phyloP scores from a whole-genome alignment of 2,797 vertebrate genomes.

The Chanos chanos region DNA sequence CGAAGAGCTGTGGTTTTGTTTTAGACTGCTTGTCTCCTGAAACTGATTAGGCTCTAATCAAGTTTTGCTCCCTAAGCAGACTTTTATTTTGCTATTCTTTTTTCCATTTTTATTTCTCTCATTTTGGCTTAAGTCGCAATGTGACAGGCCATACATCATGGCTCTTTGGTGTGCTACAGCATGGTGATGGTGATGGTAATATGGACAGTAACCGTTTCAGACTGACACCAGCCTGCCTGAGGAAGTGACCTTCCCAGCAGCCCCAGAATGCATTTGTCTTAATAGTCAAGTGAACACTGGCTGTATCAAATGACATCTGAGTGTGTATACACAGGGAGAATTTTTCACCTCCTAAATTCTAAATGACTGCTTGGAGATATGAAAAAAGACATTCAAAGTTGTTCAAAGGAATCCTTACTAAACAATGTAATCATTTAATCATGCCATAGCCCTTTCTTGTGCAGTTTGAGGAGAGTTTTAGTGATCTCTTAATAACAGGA shows the following conservation, averaged over 20 bases:
- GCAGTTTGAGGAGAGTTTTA: no score
- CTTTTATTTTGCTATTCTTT: conserved; percentile 45
- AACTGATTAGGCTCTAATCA: conserved; percentile 41
- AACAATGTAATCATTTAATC: no score
- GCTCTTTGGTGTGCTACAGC: conserved; percentile 37
- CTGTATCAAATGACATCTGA: background rate
- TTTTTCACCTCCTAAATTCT: no score
- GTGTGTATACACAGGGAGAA: no score
- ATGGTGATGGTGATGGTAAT: conserved; percentile 43
- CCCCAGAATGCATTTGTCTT: background rate
- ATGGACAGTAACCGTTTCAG: conserved; percentile 54
- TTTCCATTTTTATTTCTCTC: conserved; percentile 27
- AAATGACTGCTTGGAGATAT: no score
- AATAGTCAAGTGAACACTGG: background rate
- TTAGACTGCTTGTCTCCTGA: background rate
- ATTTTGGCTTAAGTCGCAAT: background rate
- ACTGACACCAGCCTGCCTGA: conserved; percentile 17
- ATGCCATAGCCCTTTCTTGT: no score
- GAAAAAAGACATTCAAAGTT: no score
- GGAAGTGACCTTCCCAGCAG: conserved; percentile 46
- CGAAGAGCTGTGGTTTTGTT: background rate
- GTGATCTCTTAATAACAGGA: no score
- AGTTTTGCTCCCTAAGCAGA: conserved; percentile 7
- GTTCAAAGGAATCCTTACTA: no score
- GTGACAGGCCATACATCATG: conserved; percentile 50